A percentile compares a stretch with the other conserved stretches of the same genome.
phyloP scores from a whole-genome alignment of 2,888 invertebrate genomes.

The Hedya salicella region DNA sequence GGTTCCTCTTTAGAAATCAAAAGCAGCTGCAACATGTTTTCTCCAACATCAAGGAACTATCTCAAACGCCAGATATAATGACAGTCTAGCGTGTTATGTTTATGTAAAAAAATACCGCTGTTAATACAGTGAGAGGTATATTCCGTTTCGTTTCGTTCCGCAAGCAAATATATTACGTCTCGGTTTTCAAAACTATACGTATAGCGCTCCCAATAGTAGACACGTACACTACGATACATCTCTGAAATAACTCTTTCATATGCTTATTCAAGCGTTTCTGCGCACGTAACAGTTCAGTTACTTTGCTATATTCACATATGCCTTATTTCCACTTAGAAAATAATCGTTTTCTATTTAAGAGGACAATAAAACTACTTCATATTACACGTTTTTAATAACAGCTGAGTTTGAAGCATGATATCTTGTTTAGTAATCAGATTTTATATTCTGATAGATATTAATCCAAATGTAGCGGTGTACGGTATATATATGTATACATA shows the following conservation, averaged over 20 bases:
- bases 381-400: constrained; percentile 18
- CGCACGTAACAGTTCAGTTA: constrained; percentile 30
- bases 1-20: too few relatives aligned
- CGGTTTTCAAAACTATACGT: neutral
- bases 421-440: constrained; percentile 10
- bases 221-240: constrained; percentile 19
- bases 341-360: neutral
- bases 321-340: neutral
- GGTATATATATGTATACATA: too few relatives aligned
- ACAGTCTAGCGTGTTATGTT: too few relatives aligned
- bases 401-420: constrained; percentile 25
- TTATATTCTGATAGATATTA: neutral
- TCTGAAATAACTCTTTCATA: constrained; percentile 30
- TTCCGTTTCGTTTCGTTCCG: too few relatives aligned
- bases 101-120: too few relatives aligned
- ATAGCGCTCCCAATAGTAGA: constrained; percentile 3
- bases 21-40: too few relatives aligned
- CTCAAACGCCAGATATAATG: too few relatives aligned
- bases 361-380: neutral
- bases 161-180: neutral
- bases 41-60: too few relatives aligned
- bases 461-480: too few relatives aligned
- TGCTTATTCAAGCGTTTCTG: constrained; percentile 45
- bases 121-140: too few relatives aligned
- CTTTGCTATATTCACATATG: neutral